A percentile compares a stretch with the other conserved stretches of the same genome.
These are phyloP conservation scores for Brachionus angularis DNA, from an alignment of 1,140 invertebrate species.

Conservation along the genomic window DNA sequence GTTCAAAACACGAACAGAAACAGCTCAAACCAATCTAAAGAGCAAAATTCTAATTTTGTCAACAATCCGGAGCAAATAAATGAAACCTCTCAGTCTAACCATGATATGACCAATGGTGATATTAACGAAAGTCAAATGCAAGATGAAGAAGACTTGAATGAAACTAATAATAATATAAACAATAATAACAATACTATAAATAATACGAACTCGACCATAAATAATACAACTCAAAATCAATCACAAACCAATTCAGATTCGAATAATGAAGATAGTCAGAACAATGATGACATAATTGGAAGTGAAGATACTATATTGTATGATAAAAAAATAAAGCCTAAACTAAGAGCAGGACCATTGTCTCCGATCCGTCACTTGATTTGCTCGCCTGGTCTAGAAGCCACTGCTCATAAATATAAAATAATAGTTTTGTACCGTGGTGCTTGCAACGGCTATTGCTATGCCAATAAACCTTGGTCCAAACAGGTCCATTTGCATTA, in stretches of 20 bases:
- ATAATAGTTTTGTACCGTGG: slow-evolving; percentile 18
- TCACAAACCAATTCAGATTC: not conserved
- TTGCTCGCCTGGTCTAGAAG: slow-evolving; percentile 40
- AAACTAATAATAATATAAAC: no score
- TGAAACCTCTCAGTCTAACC: no score
- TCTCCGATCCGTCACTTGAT: slow-evolving; percentile 33
- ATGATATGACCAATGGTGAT: no score
- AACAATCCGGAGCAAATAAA: no score
- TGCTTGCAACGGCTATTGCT: slow-evolving; percentile 7
- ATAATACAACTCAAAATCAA: no score
- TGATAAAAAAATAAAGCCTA: slow-evolving; percentile 11
- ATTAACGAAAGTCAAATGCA: no score
- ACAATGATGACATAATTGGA: not conserved
- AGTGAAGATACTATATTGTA: not conserved
- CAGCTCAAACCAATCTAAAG: no score
- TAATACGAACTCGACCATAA: no score
- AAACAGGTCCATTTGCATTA: slow-evolving; percentile 38
- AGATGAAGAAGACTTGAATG: no score
- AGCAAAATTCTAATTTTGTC: no score
- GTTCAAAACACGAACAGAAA: no score
- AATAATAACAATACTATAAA: no score
- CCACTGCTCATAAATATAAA: not conserved
- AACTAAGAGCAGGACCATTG: not conserved
- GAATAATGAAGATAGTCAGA: not conserved
- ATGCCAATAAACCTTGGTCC: slow-evolving; percentile 23